Conservation (phyloP, 2,113 vertebrate genomes). For the Ctenodactylus gundi region DNA sequence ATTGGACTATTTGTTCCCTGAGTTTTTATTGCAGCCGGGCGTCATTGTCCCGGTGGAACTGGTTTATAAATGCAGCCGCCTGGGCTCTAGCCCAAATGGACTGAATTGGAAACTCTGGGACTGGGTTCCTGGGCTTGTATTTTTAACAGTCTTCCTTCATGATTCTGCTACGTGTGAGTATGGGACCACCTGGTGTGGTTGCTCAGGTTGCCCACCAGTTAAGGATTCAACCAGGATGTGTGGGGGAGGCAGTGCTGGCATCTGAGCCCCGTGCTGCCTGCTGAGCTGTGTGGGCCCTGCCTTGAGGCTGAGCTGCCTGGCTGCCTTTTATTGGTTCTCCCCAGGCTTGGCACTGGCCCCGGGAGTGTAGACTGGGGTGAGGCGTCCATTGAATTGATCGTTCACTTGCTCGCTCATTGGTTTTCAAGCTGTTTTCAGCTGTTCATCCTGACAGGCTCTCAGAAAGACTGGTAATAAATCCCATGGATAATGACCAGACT, state of each 20-base stretch:
- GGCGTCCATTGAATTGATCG: fast-evolving
- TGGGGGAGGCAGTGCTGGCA: background rate
- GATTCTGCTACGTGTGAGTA: background rate
- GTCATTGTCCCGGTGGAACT: background rate
- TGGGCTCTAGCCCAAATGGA: background rate
- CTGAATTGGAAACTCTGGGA: background rate
- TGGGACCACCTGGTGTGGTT: background rate
- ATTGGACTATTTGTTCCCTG: background rate
- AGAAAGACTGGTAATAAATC: slow-evolving; percentile 29
- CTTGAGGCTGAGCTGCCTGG: background rate
- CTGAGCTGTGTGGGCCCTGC: fast-evolving
- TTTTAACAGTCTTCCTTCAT: background rate
- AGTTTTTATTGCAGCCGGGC: background rate
- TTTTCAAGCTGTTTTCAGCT: slow-evolving; percentile 37
- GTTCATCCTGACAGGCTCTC: background rate
- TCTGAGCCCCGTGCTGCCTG: background rate
- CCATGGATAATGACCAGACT: background rate
- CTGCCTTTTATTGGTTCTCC: background rate
- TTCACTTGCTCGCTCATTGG: background rate
- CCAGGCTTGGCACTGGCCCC: background rate
- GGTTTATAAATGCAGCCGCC: background rate
- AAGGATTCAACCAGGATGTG: fast-evolving
- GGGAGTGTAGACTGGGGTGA: background rate
- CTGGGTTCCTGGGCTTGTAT: background rate
- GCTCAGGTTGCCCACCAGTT: background rate